phyloP scores from a whole-genome alignment of 2,797 vertebrate species.

The Atherinosoma microstoma region DNA sequence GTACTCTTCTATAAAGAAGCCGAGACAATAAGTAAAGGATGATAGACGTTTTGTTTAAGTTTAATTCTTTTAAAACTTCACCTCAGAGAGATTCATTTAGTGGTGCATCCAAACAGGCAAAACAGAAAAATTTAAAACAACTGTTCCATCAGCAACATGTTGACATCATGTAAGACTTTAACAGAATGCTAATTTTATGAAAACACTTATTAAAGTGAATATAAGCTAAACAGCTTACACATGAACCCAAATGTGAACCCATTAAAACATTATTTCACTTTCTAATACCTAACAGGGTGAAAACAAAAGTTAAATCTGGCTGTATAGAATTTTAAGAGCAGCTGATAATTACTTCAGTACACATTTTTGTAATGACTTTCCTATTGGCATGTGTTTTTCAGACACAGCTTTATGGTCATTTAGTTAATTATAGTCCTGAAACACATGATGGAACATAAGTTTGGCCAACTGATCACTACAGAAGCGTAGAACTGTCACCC shows the following conservation, averaged over 20 bases:
- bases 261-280: background rate
- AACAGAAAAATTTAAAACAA: background rate
- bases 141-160: background rate
- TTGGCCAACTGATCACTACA: too few relatives aligned
- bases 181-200: background rate
- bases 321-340: too few relatives aligned
- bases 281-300: background rate
- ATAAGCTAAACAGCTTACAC: background rate
- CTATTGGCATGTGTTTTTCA: too few relatives aligned
- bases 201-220: background rate
- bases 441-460: background rate
- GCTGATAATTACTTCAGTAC: background rate
- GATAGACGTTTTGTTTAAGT: slow-evolving; percentile 25
- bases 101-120: background rate
- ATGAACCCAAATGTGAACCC: background rate
- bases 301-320: background rate
- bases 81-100: slow-evolving; percentile 20
- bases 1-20: slow-evolving; percentile 12
- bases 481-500: too few relatives aligned
- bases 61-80: slow-evolving; percentile 26
- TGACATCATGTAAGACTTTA: background rate
- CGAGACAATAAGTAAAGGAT: slow-evolving; percentile 56
- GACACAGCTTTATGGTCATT: background rate
- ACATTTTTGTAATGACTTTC: background rate
- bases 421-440: background rate